Evolutionary conservation across 1,140 invertebrate genomes (phyloP).

Genomic region (Trypoxylus dichotomus): DNA sequence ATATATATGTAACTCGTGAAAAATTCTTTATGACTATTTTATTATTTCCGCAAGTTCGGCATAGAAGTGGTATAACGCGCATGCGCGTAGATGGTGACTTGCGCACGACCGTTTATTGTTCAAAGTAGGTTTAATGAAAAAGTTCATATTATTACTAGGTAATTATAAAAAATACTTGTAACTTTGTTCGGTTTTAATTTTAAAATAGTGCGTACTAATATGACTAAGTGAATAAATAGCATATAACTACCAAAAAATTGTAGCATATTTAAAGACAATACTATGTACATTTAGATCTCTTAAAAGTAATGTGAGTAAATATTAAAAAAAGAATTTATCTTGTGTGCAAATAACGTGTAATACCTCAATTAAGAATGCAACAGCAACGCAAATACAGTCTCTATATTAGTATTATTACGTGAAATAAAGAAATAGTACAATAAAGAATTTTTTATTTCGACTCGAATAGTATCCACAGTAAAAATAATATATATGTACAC

Average conservation of each 20-base stretch:
- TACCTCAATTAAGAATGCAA: not conserved
- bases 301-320: not conserved
- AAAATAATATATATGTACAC: not conserved
- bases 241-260: no score
- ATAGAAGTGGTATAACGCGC: not conserved
- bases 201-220: no score
- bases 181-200: no score
- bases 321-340: not conserved
- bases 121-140: not conserved
- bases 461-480: not conserved
- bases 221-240: no score
- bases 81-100: not conserved
- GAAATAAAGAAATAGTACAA: not conserved
- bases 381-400: no score
- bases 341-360: not conserved
- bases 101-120: not conserved
- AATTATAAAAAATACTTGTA: no score
- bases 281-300: not conserved
- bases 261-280: not conserved
- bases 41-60: not conserved
- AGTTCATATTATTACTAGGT: no score
- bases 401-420: not conserved
- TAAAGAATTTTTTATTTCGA: not conserved
- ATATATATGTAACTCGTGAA: no score
- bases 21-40: conserved; percentile 5